A percentile compares a stretch with the other conserved stretches of the same genome.
These are phyloP conservation scores for Chelonus formosanus DNA, from an alignment of 2,888 invertebrate species.

Conservation along the genomic window DNA sequence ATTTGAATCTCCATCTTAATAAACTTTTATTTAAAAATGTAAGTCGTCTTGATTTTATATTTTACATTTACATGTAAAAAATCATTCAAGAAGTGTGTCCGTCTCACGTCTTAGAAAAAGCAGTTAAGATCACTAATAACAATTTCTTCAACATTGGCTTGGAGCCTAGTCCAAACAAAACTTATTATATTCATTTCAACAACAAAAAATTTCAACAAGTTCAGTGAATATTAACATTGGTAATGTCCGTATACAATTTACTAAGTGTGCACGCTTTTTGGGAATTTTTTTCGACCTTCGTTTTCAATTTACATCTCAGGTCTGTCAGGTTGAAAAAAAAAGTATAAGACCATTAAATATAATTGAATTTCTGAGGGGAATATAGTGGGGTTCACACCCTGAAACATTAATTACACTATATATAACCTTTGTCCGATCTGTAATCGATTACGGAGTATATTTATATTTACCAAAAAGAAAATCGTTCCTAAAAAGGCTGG, in stretches of 20 bases:
- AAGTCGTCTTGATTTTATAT: too few species aligned
- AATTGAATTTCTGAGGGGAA: not conserved
- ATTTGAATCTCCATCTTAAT: too few species aligned
- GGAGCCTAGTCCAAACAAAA: not conserved
- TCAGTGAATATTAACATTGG: not conserved
- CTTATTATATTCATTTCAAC: not conserved
- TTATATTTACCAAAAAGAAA: slow-evolving; percentile 11
- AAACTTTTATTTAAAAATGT: too few species aligned
- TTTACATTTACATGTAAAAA: too few species aligned
- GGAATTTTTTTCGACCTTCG: not conserved
- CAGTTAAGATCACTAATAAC: too few species aligned
- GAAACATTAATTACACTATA: not conserved
- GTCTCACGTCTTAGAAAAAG: not conserved
- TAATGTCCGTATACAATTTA: not conserved
- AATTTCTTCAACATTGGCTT: not conserved
- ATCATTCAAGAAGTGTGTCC: not conserved
- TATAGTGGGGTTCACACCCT: not conserved
- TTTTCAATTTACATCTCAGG: not conserved
- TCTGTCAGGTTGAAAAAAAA: not conserved
- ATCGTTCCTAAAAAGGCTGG: too few species aligned
- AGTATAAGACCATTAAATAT: not conserved
- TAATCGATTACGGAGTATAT: slow-evolving; percentile 2
- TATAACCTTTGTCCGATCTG: slow-evolving; percentile 1
- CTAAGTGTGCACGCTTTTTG: not conserved
- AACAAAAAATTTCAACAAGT: not conserved